These are phyloP conservation scores for Yponomeuta cagnagella DNA, from an alignment of 2,888 invertebrate genomes.

Conservation along the genomic window DNA sequence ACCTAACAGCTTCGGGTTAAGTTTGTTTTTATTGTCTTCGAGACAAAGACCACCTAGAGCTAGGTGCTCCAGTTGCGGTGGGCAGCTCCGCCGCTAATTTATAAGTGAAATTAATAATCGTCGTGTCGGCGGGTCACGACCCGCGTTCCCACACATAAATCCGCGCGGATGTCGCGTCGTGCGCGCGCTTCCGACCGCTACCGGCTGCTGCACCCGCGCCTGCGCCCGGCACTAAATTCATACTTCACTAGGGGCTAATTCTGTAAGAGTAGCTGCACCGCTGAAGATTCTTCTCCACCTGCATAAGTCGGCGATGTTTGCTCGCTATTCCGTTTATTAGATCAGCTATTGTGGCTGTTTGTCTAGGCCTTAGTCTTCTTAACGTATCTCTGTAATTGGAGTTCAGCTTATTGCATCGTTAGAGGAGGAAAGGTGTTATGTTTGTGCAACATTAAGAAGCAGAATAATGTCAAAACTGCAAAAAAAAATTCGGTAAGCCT, in stretches of 20 bases:
- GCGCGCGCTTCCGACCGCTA: constrained; percentile 20
- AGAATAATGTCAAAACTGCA: too few species aligned
- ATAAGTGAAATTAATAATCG: constrained; percentile 39
- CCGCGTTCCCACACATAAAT: constrained; percentile 65
- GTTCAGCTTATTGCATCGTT: too few species aligned
- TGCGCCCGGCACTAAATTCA: constrained; percentile 8
- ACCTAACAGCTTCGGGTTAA: background rate
- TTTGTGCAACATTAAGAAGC: too few species aligned
- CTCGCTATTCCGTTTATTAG: too few species aligned
- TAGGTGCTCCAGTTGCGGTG: constrained; percentile 11
- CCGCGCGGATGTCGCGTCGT: constrained; percentile 53
- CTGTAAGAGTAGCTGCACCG: background rate
- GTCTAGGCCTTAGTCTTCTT: too few species aligned
- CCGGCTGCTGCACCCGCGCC: constrained; percentile 4
- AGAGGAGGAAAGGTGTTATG: too few species aligned
- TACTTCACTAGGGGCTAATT: background rate
- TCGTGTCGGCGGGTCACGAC: constrained; percentile 52
- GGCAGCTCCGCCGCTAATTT: constrained; percentile 11
- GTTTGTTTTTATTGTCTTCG: background rate
- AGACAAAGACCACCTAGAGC: constrained; percentile 9
- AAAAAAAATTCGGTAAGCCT: too few species aligned
- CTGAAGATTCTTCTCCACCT: too few species aligned
- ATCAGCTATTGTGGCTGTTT: too few species aligned
- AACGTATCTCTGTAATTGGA: too few species aligned
- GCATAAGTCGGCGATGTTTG: too few species aligned